Evolutionary conservation across 1,140 invertebrate genomes (phyloP), one percentile per base, ranked within the genome.

Genomic region (Drosophila takahashii): DNA sequence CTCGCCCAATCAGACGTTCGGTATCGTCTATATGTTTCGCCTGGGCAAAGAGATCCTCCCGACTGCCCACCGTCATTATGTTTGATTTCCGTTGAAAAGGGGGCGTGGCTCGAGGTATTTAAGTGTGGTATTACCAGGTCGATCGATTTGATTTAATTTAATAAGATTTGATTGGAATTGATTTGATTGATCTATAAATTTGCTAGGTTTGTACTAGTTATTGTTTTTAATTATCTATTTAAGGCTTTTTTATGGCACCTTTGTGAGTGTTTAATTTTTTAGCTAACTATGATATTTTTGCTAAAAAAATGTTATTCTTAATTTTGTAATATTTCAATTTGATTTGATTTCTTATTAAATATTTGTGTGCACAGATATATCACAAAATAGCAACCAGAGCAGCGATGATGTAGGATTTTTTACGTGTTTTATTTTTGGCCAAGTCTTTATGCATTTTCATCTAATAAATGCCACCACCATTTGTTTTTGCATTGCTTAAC

Each of bases 381-480:
- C 85, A 89, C 85, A 89, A 84, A 53, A 52, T 66, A 60, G 64
- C 71, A 72, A 62, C 44, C 48, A 51, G 48, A 73, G 65, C 62
- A 73, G 71, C 22, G 34, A 67, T 61, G 16, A 65, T 56, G 15
- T 47, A 72, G 57, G 79, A 79, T 91, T 91, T 91, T 86, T 91
- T 91, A 70, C 89, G 84, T 57, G 89, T 86, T 83, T 91, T 91
- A 80, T 91, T 91, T 72, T 91, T 91, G 74, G 89, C 72, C 70
- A 91, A 61, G 73, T 91, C 81, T 77, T 91, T 91, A 91, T 91
- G 84, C 89, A 91, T 91, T 91, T 91, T 91, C 83, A 91, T 91
- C 66, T 80, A 64, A 54, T 86, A 69, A 61, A 81, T 81, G 74
- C 73, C 56, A 72, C 73, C 56, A 72, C 69, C 58, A 89, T 80